These are phyloP conservation scores for Ranitomeya variabilis DNA, from an alignment of 2,113 vertebrate genomes.

Conservation along the genomic window DNA sequence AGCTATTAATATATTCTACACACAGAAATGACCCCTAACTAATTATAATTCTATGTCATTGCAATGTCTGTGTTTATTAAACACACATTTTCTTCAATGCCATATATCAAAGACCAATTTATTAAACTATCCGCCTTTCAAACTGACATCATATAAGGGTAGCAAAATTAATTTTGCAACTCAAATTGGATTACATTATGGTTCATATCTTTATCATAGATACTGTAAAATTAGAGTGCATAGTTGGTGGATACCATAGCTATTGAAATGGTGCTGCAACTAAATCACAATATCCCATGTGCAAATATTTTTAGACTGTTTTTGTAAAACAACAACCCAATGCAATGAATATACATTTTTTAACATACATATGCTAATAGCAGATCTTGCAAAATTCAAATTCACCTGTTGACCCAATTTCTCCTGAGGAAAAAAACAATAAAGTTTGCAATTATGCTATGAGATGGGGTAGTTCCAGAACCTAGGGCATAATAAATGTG, in stretches of 20 bases:
- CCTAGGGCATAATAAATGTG: too few species aligned
- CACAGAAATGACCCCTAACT: background rate
- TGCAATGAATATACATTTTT: background rate
- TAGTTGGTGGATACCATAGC: background rate
- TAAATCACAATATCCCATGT: background rate
- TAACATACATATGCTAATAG: background rate
- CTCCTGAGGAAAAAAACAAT: too few species aligned
- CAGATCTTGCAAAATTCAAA: too few species aligned
- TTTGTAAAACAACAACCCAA: background rate
- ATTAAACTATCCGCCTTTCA: background rate
- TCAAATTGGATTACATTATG: background rate
- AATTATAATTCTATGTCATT: background rate
- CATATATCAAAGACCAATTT: background rate
- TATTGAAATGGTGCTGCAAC: background rate
- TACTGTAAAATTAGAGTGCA: too few species aligned
- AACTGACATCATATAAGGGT: background rate
- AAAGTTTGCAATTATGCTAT: too few species aligned
- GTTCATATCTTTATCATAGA: background rate
- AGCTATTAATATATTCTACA: constrained; percentile 61
- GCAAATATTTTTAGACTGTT: background rate
- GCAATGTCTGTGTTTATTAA: background rate
- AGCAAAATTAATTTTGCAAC: background rate
- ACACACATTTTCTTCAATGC: background rate
- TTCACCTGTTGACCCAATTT: too few species aligned
- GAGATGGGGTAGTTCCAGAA: too few species aligned